Conservation (phyloP, 53 echinoderm and acorn worm species). For the Pentamera pediparva region DNA sequence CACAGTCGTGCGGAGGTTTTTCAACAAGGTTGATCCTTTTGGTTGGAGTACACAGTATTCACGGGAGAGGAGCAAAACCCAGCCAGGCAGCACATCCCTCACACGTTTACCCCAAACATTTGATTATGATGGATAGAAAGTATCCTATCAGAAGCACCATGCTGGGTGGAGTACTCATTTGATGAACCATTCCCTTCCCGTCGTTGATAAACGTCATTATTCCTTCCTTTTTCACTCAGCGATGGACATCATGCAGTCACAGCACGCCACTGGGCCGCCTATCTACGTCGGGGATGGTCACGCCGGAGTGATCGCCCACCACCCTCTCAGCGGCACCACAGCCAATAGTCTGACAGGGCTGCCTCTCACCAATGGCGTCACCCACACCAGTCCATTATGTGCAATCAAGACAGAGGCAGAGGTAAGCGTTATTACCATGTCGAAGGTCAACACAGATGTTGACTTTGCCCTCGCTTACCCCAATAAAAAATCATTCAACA, state of each 20-base stretch:
- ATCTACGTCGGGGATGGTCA: slow-evolving; percentile 27
- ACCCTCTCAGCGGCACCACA: slow-evolving; percentile 22
- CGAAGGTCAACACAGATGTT: too few relatives aligned
- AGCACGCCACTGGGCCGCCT: slow-evolving; percentile 7
- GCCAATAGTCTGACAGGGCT: slow-evolving; percentile 21
- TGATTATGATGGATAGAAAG: not conserved
- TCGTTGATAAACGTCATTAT: not conserved
- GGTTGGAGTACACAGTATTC: too few relatives aligned
- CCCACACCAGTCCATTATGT: slow-evolving; percentile 3
- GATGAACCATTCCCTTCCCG: not conserved
- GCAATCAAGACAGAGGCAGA: slow-evolving; percentile 28
- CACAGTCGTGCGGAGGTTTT: too few relatives aligned
- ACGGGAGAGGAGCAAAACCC: too few relatives aligned
- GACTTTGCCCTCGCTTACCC: too few relatives aligned
- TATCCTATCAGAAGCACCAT: not conserved
- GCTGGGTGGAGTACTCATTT: not conserved
- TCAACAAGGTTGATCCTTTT: too few relatives aligned
- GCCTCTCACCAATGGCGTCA: slow-evolving; percentile 13
- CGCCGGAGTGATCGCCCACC: slow-evolving; percentile 21
- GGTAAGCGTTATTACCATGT: slow-evolving; percentile 5
- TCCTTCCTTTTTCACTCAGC: not conserved
- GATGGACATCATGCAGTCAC: slow-evolving; percentile 28
- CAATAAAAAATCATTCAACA: too few relatives aligned
- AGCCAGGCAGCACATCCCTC: too few relatives aligned
- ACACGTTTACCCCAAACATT: not conserved